Conservation (phyloP, 2,797 vertebrate species). For the Ciconia nigra region DNA sequence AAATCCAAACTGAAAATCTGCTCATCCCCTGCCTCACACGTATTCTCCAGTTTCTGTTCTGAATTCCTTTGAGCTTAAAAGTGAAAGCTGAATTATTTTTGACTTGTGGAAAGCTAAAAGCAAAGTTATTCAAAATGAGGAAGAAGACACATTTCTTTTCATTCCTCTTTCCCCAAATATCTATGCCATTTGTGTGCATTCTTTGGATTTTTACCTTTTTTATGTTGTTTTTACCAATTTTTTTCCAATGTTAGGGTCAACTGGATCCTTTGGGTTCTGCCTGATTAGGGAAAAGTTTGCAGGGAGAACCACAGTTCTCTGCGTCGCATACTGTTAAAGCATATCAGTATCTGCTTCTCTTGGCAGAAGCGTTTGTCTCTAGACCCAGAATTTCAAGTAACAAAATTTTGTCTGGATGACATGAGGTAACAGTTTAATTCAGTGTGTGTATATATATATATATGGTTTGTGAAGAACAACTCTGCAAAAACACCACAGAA, state of each 20-base stretch:
- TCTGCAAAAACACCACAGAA: background rate
- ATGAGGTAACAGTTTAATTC: background rate
- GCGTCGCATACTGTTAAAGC: background rate
- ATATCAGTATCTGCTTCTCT: background rate
- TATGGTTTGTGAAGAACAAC: background rate
- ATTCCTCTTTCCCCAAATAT: background rate
- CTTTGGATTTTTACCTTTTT: background rate
- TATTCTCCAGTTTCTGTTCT: background rate
- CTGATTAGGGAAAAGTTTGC: background rate
- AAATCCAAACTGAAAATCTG: background rate
- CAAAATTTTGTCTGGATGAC: background rate
- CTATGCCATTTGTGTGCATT: background rate
- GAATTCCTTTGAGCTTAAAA: background rate
- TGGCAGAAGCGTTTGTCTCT: background rate
- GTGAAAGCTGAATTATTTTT: background rate
- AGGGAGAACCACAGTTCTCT: background rate
- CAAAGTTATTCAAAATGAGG: background rate
- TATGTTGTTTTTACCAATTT: background rate
- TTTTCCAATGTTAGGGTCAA: background rate
- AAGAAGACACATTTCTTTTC: background rate
- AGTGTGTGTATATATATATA: background rate
- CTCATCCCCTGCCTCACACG: background rate
- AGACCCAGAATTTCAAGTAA: background rate
- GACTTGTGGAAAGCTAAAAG: background rate
- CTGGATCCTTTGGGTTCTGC: background rate